Evolutionary conservation across 1,140 invertebrate genomes (phyloP).

Genomic region (Philopotamus ludificatus): DNA sequence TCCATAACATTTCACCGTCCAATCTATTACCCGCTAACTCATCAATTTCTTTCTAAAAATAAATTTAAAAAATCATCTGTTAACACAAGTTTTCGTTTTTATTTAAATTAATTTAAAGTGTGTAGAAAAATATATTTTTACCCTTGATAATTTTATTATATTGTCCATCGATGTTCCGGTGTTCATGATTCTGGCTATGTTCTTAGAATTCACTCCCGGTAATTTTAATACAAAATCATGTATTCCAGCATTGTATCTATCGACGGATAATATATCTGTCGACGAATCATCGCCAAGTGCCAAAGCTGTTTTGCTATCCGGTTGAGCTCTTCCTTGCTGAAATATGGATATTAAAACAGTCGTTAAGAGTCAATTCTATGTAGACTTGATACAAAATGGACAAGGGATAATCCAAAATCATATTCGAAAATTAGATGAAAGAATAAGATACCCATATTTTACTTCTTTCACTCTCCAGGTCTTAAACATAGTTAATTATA

Average conservation of each 20-base stretch:
- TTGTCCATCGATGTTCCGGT: conserved; percentile 72
- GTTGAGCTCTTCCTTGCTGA: conserved; percentile 76
- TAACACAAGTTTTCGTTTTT: background rate
- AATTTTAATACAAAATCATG: conserved; percentile 88
- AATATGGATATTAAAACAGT: no score
- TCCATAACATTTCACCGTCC: conserved; percentile 61
- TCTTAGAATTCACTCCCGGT: conserved; percentile 87
- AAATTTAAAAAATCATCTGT: no score
- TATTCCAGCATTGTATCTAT: conserved; percentile 74
- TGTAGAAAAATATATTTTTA: conserved; percentile 43
- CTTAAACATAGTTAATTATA: no score
- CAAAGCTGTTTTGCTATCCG: conserved; percentile 67
- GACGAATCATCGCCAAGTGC: conserved; percentile 65
- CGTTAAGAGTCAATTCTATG: no score
- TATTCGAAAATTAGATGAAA: no score
- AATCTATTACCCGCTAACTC: conserved; percentile 67
- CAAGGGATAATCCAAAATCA: no score
- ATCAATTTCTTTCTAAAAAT: conserved; percentile 66
- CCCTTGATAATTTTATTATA: conserved; percentile 60
- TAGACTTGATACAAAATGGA: no score
- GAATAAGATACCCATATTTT: no score
- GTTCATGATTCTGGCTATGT: conserved; percentile 76
- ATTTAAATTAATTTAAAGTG: background rate
- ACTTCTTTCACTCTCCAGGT: no score
- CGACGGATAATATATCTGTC: conserved; percentile 59